Conservation (phyloP, 2,113 vertebrate species). For the Rhabdornis inornatus region DNA sequence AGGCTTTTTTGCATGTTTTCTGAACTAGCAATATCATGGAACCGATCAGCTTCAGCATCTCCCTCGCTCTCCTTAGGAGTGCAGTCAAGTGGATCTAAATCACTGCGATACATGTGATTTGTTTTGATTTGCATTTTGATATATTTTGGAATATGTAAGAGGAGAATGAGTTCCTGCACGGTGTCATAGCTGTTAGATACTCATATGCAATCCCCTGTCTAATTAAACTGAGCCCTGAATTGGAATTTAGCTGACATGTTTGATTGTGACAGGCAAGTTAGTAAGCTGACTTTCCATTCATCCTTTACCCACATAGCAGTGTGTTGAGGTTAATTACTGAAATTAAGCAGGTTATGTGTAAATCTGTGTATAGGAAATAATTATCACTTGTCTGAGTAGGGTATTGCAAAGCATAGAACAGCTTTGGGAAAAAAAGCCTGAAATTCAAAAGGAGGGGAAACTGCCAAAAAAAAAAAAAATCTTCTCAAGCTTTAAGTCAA, state of each 20-base stretch:
- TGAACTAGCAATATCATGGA: background rate
- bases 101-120: background rate
- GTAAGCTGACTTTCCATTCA: background rate
- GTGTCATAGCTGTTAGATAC: background rate
- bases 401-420: background rate
- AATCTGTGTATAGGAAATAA: background rate
- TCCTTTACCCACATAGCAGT: background rate
- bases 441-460: background rate
- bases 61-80: background rate
- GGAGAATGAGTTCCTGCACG: background rate
- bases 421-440: background rate
- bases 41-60: background rate
- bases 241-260: background rate
- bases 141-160: background rate
- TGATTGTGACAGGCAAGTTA: background rate
- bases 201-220: background rate
- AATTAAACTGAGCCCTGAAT: background rate
- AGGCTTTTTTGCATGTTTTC: accelerated
- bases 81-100: background rate
- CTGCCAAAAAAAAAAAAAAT: background rate
- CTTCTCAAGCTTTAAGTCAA: background rate
- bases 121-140: background rate
- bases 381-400: background rate
- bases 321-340: background rate
- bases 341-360: background rate